Conservation (phyloP, 2,113 vertebrate species). For the Henicopernis longicauda region DNA sequence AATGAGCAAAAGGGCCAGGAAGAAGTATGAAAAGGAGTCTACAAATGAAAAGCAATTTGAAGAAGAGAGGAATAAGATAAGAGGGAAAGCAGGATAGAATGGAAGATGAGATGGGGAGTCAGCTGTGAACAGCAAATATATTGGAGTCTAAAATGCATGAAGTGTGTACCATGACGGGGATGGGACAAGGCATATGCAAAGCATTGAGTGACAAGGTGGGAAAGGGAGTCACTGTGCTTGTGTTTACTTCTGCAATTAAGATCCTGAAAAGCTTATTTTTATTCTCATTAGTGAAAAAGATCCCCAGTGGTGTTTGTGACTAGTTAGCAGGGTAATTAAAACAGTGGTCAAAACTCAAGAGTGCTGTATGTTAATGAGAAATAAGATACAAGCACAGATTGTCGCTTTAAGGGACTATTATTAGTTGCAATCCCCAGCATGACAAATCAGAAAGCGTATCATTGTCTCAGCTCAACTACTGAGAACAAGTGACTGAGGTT, state of each 20-base stretch:
- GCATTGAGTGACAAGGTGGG: neutral
- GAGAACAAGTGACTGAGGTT: neutral
- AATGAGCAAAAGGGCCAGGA: neutral
- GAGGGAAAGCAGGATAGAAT: neutral
- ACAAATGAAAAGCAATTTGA: neutral
- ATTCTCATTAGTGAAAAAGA: neutral
- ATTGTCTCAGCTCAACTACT: neutral
- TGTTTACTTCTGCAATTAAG: neutral
- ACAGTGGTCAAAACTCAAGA: neutral
- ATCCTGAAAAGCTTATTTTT: neutral
- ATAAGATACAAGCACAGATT: neutral
- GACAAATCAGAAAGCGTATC: neutral
- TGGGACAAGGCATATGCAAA: neutral
- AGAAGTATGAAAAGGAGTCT: neutral
- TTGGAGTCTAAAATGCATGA: neutral
- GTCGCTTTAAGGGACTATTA: neutral
- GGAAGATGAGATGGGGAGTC: neutral
- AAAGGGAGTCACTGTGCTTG: neutral
- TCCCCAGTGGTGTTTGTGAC: neutral
- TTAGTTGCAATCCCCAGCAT: neutral
- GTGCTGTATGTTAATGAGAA: neutral
- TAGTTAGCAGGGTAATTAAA: neutral
- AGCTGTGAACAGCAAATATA: neutral
- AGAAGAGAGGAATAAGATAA: neutral
- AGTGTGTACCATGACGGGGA: fast-evolving